Base-by-base conservation (phyloP, 2,797 vertebrate species). In the Gouania willdenowi region DNA sequence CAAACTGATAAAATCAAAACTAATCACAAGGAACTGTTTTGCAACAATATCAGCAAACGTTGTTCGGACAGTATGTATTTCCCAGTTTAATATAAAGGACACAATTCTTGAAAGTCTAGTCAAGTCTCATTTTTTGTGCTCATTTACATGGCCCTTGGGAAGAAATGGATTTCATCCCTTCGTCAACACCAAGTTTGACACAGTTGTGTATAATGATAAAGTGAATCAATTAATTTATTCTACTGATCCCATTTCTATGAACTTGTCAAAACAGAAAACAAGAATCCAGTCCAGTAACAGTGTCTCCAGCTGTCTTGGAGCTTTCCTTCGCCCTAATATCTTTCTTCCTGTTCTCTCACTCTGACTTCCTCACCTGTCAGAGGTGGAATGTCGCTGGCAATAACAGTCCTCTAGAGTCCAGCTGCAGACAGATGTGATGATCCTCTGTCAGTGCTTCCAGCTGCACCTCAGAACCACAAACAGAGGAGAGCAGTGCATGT, bases 321-420 rank as follows among this genome's bases (percentile, higher is more conserved):
- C 56, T 56, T 55, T 75, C 40, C 66, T 44, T 56, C 17, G 59
- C 58, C 73, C 62, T 30, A 46, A 72, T 71, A 81, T 82, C 74
- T 74, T 68, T 78, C 81, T 87, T 84, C 83, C 79, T 71, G 58
- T 79, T 84, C 82, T 86, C 79, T 83, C 83, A 74, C 83, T 86
- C 71, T 81, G 70, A 80, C 85, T 89, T 87, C 86, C 87, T 88
- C 82, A 85, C 84, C 87, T 87, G 87, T 85, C 84, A 87, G 75
- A 71, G 68, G 77, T 64, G 84, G 87, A 89, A 89, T 88, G 86
- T 86, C 50, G 64, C 75, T 87, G 87, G 87, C 85, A 36, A 52
- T 40, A 25, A 3, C 47, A 17, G 31, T 50, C 53, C 82, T 79
- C 81, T 60, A 47, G 79, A 67, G 81, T 71, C 58, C 9, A 35